Evolutionary conservation across 2,797 vertebrate species (phyloP).

Genomic region (Eospalax fontanierii): DNA sequence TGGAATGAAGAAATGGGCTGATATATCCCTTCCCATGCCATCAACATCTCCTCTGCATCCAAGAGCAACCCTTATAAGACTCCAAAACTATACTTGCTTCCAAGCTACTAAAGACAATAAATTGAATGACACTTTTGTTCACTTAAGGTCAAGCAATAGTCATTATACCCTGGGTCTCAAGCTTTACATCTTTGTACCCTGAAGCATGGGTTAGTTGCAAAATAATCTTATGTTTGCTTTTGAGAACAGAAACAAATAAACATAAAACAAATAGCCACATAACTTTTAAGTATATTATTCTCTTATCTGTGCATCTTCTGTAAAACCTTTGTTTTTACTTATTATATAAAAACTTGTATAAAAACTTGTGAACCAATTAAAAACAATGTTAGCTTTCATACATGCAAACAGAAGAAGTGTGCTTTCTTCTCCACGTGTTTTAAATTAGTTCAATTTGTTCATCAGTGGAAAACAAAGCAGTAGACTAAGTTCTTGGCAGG

Average conservation of each 20-base stretch:
- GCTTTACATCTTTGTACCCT: background rate
- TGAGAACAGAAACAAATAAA: slow-evolving; percentile 84
- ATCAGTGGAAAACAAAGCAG: slow-evolving; percentile 86
- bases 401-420: slow-evolving; percentile 84
- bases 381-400: slow-evolving; percentile 84
- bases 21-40: background rate
- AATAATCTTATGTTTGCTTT: slow-evolving; percentile 79
- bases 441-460: slow-evolving; percentile 87
- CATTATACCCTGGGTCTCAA: background rate
- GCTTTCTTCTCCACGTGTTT: slow-evolving; percentile 87
- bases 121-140: background rate
- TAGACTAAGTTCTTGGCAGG: slow-evolving; percentile 80
- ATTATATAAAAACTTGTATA: slow-evolving; percentile 84
- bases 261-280: slow-evolving; percentile 82
- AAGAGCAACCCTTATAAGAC: background rate
- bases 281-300: slow-evolving; percentile 83
- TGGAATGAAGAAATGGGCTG: background rate
- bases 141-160: background rate
- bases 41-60: background rate
- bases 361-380: slow-evolving; percentile 87
- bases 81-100: background rate
- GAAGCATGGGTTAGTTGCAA: slow-evolving; percentile 64
- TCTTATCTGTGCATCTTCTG: slow-evolving; percentile 85
- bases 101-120: background rate
- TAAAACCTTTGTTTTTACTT: slow-evolving; percentile 86